phyloP scores from a whole-genome alignment of 2,888 invertebrate genomes.

The Lepidocyrtinus sp. region DNA sequence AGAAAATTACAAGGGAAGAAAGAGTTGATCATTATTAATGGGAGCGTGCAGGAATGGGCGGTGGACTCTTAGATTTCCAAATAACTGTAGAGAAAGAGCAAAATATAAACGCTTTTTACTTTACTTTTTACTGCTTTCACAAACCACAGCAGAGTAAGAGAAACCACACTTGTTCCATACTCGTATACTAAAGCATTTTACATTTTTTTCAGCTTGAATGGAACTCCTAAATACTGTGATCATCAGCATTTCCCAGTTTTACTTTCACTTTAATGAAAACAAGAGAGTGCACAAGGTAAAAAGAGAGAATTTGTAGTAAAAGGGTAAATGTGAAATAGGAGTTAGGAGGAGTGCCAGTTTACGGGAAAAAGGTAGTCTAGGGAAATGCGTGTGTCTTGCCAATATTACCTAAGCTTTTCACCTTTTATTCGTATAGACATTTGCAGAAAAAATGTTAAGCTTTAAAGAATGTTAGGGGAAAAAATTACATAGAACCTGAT shows the following conservation, averaged over 20 bases:
- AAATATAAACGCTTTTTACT: constrained; percentile 33
- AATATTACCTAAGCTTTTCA: constrained; percentile 14
- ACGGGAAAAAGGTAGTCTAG: constrained; percentile 8
- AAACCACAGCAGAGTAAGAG: neutral
- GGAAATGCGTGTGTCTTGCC: constrained; percentile 19
- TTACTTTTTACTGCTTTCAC: constrained; percentile 12
- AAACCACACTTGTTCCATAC: constrained; percentile 8
- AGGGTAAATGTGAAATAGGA: neutral
- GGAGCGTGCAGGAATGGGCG: constrained; percentile 55
- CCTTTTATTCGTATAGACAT: neutral
- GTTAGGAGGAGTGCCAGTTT: constrained; percentile 10
- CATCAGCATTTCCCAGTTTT: constrained; percentile 32
- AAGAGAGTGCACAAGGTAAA: neutral
- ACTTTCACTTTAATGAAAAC: constrained; percentile 24
- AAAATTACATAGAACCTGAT: too few relatives aligned
- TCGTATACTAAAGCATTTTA: constrained; percentile 19
- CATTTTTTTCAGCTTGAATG: constrained; percentile 6
- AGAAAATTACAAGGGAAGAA: constrained; percentile 53
- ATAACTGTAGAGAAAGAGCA: constrained; percentile 21
- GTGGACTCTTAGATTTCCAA: constrained; percentile 48
- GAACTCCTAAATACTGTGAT: constrained; percentile 21
- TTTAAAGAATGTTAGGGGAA: too few relatives aligned
- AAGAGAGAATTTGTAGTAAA: neutral
- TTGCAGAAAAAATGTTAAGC: neutral
- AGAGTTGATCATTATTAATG: constrained; percentile 60